These are phyloP conservation scores for Centruroides sculpturatus DNA, from an alignment of 1,140 invertebrate species.

Conservation along the genomic window DNA sequence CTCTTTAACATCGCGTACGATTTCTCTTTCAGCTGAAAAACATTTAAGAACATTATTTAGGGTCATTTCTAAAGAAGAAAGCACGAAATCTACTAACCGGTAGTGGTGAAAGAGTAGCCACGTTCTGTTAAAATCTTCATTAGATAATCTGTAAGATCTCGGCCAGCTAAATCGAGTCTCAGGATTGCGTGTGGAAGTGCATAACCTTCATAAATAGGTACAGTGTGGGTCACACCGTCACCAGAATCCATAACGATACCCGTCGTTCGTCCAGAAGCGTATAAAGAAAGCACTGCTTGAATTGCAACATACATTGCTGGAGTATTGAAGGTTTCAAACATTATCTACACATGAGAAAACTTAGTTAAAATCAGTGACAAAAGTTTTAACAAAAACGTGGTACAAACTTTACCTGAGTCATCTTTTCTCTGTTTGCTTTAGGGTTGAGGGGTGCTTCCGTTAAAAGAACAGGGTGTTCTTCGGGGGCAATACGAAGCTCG, in stretches of 20 bases:
- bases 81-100: constrained; percentile 19
- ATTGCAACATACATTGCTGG: constrained; percentile 88
- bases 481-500: constrained; percentile 37
- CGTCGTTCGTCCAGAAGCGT: constrained; percentile 85
- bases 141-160: constrained; percentile 67
- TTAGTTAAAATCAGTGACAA: too few species aligned
- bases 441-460: constrained; percentile 33
- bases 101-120: constrained; percentile 90
- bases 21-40: constrained; percentile 68
- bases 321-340: constrained; percentile 52
- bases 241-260: constrained; percentile 30
- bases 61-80: constrained; percentile 2
- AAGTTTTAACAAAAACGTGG: too few species aligned
- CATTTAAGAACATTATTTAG: background rate
- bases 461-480: constrained; percentile 34
- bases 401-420: constrained; percentile 20
- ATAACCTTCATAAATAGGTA: constrained; percentile 28
- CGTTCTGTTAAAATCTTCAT: constrained; percentile 93
- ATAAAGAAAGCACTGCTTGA: constrained; percentile 78
- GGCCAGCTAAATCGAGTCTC: constrained; percentile 46
- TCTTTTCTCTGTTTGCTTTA: constrained; percentile 37
- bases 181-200: constrained; percentile 39
- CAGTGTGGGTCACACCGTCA: constrained; percentile 45
- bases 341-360: constrained; percentile 33
- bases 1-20: constrained; percentile 89